Evolutionary conservation across 2,113 vertebrate species (phyloP), one percentile per base, ranked within the genome.

Genomic region (Phalacrocorax brasilianus): DNA sequence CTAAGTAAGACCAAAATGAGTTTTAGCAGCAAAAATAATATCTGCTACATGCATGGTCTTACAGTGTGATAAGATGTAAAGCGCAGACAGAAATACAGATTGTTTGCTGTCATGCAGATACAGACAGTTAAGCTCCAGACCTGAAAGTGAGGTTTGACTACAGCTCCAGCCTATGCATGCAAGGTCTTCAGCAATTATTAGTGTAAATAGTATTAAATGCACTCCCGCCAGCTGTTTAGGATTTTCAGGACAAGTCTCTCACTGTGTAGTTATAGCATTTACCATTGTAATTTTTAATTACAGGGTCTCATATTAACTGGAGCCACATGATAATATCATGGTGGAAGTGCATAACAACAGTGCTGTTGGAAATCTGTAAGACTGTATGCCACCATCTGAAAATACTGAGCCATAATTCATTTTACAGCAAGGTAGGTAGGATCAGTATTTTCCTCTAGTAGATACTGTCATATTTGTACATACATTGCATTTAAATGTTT

Each of bases 271-370:
- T 96, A 89, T 52, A 96, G 80, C 49, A 68, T 91, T 94, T 92
- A 91, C 95, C 89, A 94, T 85, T 95, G 84, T 92, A 91, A 96
- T 91, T 96, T 87, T 95, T 96, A 95, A 95, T 96, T 96, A 88
- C 27, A 86, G 85, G 73, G 68, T 96, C 79, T 92, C 88, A 32
- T 75, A 94, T 92, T 91, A 95, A 86, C 76, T 93, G 85, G 72
- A 96, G 79, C 85, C 95, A 96, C 91, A 94, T 93, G 96, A 92
- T 85, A 83, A 40, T 83, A 84, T 81, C 63, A 65, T 74, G 38
- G 76, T 74, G 72, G 68, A 93, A 93, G 72, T 28, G 65, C 84
- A 71, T 59, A 94, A 73, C 61, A 91, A 38, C 61, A 86, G n/a
- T 84, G 56, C 24, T 94, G 40, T 14, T 87, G 76, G 56, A 93